Conservation (phyloP, 2,888 invertebrate genomes). For the Scaeva pyrastri region DNA sequence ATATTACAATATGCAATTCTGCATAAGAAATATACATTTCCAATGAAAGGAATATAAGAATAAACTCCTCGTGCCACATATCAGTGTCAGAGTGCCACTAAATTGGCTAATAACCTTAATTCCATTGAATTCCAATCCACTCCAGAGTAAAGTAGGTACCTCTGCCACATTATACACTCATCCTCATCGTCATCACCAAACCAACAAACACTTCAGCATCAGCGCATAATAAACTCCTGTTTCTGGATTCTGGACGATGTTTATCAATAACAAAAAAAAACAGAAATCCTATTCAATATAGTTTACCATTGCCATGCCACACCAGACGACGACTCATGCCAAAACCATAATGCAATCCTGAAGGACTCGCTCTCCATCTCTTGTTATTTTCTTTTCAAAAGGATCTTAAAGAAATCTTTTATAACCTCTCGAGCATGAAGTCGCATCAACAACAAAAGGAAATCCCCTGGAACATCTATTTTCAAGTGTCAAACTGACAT, state of each 20-base stretch:
- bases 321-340: constrained; percentile 66
- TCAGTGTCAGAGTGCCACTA: constrained; percentile 50
- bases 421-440: neutral
- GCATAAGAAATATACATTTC: constrained; percentile 37
- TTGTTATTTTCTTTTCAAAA: constrained; percentile 26
- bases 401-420: constrained; percentile 49
- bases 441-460: constrained; percentile 55
- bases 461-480: constrained; percentile 76
- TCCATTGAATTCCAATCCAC: constrained; percentile 71
- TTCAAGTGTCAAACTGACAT: constrained; percentile 78
- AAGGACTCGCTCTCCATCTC: constrained; percentile 42
- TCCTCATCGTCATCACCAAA: constrained; percentile 41
- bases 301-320: too few relatives aligned
- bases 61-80: constrained; percentile 65
- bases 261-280: constrained; percentile 63
- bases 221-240: constrained; percentile 72
- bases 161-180: constrained; percentile 2
- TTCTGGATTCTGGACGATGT: neutral
- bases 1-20: constrained; percentile 40
- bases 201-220: constrained; percentile 50
- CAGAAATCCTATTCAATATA: constrained; percentile 59
- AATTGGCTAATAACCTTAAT: constrained; percentile 76
- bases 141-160: constrained; percentile 21
- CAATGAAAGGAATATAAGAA: constrained; percentile 33
- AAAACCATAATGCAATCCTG: constrained; percentile 46